These are phyloP conservation scores for Drosophila nannoptera DNA, from an alignment of 1,140 invertebrate species.

Conservation along the genomic window DNA sequence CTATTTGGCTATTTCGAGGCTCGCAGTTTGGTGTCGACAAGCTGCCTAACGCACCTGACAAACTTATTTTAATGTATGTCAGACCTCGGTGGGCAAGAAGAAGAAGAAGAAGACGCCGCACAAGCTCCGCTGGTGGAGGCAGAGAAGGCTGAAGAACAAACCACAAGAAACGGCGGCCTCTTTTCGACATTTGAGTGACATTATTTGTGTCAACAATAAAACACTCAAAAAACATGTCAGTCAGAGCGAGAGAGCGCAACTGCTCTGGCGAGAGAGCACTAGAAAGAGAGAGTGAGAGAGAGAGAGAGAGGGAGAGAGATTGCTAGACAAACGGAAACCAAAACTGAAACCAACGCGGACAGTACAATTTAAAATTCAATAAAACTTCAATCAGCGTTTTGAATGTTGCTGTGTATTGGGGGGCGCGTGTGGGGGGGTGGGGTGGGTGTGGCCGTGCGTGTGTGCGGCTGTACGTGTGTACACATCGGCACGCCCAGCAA, in stretches of 20 bases:
- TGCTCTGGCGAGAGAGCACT: no score
- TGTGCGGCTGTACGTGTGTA: slow-evolving; percentile 28
- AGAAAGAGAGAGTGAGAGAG: neutral
- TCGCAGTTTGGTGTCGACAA: slow-evolving; percentile 27
- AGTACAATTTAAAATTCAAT: slow-evolving; percentile 74
- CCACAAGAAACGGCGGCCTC: slow-evolving; percentile 60
- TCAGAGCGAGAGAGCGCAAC: slow-evolving; percentile 17
- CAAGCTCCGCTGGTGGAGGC: no score
- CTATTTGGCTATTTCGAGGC: slow-evolving; percentile 35
- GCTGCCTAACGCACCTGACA: slow-evolving; percentile 62
- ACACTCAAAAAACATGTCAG: slow-evolving; percentile 59
- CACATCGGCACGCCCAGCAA: slow-evolving; percentile 52
- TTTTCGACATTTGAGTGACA: slow-evolving; percentile 76
- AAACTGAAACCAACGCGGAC: slow-evolving; percentile 27
- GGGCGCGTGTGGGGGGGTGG: slow-evolving; percentile 2
- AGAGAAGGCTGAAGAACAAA: slow-evolving; percentile 15
- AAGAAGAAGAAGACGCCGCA: slow-evolving; percentile 2
- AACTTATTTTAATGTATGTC: slow-evolving; percentile 69
- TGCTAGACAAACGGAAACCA: slow-evolving; percentile 14
- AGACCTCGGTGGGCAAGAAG: slow-evolving; percentile 52
- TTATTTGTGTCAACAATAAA: slow-evolving; percentile 77
- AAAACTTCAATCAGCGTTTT: slow-evolving; percentile 75
- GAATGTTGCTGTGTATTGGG: slow-evolving; percentile 42
- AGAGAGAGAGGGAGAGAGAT: slow-evolving; percentile 9
- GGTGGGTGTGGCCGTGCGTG: slow-evolving; percentile 24